Evolutionary conservation across 92 coral and sea anemone genomes (phyloP), one percentile per base, ranked within the genome.

Genomic region (Montipora capitata): DNA sequence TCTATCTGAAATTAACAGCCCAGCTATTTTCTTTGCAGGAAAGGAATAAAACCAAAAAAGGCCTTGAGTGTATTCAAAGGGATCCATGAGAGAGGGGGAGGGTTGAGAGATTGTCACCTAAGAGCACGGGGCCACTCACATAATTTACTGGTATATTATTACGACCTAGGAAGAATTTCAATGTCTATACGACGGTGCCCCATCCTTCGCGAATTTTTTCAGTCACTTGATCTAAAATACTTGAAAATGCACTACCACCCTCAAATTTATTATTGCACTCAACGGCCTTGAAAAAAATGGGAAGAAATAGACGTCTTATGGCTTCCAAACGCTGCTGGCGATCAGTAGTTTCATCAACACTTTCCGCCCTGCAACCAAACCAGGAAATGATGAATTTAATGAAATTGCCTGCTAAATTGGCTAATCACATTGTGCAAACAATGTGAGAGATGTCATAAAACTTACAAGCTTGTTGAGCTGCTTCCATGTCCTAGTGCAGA

Each of bases 401-500:
- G 5, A 18, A 61, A 6, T 61, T 61, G 64, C n/a, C 15, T 58
- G 11, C n/a, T 1, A 9, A 11, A 51, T 51, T 51, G 7, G 12
- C 57, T 51, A 27, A 27, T 27, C 35, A 27, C 35, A 27, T 1
- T 27, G 35, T 27, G 35, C 35, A 27, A 27, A 27, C 35, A 27
- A 27, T 51, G 7, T 27, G 35, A 27, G 35, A 27, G 35, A 27
- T 27, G 35, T 27, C 35, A 27, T 27, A 27, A 27, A 27, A 95
- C 99, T 97, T 85, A 97, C 99, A 94, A 83, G 85, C 99, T 97
- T 38, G 94, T 72, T 39, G 96, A 48, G 42, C 96, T 94, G 85
- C 93, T 92, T 5, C 96, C 92, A 42, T 80, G 72, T 11, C 78
- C 90, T 0, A 91, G 93, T 18, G 79, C 86, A 40, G 93, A 86